phyloP scores from a whole-genome alignment of 2,113 vertebrate species.

The Pterocles gutturalis region DNA sequence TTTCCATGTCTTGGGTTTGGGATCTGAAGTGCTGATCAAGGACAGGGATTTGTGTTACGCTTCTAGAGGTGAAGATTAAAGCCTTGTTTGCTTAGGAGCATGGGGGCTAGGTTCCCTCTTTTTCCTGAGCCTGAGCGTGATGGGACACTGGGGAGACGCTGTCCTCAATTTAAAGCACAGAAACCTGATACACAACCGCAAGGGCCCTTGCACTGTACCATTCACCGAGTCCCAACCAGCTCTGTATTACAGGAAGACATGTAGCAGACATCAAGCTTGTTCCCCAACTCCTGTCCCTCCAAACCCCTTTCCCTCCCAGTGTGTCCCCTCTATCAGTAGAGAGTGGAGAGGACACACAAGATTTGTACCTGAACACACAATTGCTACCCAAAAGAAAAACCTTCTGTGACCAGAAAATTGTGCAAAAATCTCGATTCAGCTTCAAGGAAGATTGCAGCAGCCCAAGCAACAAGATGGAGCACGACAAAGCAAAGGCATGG shows the following conservation, averaged over 20 bases:
- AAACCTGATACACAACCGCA: background rate
- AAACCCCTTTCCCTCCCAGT: background rate
- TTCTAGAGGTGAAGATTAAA: background rate
- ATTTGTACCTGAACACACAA: background rate
- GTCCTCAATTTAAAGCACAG: background rate
- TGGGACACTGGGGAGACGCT: background rate
- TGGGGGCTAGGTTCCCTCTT: background rate
- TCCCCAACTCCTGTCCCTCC: rapidly evolving
- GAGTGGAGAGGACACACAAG: background rate
- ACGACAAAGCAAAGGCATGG: background rate
- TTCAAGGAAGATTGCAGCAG: background rate
- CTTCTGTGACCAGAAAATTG: background rate
- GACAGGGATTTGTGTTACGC: background rate
- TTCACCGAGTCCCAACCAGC: background rate
- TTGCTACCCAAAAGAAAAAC: background rate
- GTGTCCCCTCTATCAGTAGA: background rate
- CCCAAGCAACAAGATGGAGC: background rate
- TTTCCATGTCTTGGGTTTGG: background rate
- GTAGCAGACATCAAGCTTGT: background rate
- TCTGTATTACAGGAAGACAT: background rate
- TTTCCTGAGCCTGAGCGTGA: background rate
- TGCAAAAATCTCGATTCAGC: background rate
- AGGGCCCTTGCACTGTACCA: too few species aligned
- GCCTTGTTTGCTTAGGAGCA: background rate
- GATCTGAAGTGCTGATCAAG: background rate